Evolutionary conservation across 2,888 invertebrate species (phyloP).

Genomic region (Isoperla grammatica): DNA sequence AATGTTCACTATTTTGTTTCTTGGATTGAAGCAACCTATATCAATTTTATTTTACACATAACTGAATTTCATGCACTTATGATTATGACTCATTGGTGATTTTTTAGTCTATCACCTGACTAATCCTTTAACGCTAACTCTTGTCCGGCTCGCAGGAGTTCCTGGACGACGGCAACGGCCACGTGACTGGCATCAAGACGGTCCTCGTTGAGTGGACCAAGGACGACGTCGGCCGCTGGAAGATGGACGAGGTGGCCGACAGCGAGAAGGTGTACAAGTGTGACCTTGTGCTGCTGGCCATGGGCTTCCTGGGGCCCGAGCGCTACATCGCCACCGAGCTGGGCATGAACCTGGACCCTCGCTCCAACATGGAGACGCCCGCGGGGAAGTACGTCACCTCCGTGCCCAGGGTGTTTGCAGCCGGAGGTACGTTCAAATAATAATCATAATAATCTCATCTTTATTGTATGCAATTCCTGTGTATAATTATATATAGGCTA

Average conservation of each 20-base stretch:
- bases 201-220: slow-evolving; percentile 92
- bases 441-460: not conserved
- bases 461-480: no score
- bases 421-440: slow-evolving; percentile 68
- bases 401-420: slow-evolving; percentile 83
- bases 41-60: no score
- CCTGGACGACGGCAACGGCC: slow-evolving; percentile 80
- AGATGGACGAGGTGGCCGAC: slow-evolving; percentile 80
- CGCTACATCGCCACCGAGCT: slow-evolving; percentile 77
- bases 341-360: slow-evolving; percentile 74
- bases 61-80: no score
- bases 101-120: no score
- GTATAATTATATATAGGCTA: no score
- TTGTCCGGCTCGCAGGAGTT: slow-evolving; percentile 81
- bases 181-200: slow-evolving; percentile 86
- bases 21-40: no score
- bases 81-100: no score
- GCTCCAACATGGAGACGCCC: slow-evolving; percentile 86
- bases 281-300: slow-evolving; percentile 90
- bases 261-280: slow-evolving; percentile 74
- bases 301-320: slow-evolving; percentile 98
- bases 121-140: no score
- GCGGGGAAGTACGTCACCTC: slow-evolving; percentile 72
- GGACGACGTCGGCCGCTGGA: slow-evolving; percentile 87
- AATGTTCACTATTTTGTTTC: no score